Conservation (phyloP, 1,140 invertebrate genomes). For the Nebria ingens region DNA sequence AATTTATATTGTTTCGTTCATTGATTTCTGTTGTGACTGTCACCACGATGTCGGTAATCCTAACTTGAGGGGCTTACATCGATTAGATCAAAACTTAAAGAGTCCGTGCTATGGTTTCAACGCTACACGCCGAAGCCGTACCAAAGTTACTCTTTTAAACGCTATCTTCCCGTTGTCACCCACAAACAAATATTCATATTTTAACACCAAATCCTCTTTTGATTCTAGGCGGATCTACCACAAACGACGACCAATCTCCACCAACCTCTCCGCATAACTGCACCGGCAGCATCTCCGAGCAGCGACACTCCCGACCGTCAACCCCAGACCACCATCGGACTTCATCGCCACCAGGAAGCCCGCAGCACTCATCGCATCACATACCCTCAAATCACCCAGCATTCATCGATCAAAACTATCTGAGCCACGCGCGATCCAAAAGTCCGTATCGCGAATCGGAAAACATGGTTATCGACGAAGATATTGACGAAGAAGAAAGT, state of each 20-base stretch:
- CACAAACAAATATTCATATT: constrained; percentile 24
- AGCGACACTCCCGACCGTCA: constrained; percentile 33
- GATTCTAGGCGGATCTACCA: constrained; percentile 28
- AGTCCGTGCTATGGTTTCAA: constrained; percentile 16
- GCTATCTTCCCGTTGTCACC: constrained; percentile 16
- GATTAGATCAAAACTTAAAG: constrained; percentile 21
- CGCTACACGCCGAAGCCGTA: not conserved
- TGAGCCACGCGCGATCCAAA: constrained; percentile 32
- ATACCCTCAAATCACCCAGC: constrained; percentile 31
- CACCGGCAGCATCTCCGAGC: constrained; percentile 29
- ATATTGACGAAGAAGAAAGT: constrained; percentile 57
- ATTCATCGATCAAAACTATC: constrained; percentile 37
- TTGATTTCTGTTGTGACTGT: constrained; percentile 8
- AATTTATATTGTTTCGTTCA: constrained; percentile 18
- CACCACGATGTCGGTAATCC: constrained; percentile 17
- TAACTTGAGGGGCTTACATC: constrained; percentile 21
- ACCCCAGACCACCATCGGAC: constrained; percentile 31
- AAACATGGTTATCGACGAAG: constrained; percentile 46
- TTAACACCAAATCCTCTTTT: not conserved
- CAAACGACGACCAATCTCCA: constrained; percentile 50
- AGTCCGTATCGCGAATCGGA: constrained; percentile 34
- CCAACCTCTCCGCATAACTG: constrained; percentile 43
- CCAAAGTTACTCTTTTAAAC: not conserved
- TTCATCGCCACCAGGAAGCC: constrained; percentile 25
- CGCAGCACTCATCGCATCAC: constrained; percentile 25